phyloP scores from a whole-genome alignment of 2,113 vertebrate genomes.

The Chinchilla lanigera region DNA sequence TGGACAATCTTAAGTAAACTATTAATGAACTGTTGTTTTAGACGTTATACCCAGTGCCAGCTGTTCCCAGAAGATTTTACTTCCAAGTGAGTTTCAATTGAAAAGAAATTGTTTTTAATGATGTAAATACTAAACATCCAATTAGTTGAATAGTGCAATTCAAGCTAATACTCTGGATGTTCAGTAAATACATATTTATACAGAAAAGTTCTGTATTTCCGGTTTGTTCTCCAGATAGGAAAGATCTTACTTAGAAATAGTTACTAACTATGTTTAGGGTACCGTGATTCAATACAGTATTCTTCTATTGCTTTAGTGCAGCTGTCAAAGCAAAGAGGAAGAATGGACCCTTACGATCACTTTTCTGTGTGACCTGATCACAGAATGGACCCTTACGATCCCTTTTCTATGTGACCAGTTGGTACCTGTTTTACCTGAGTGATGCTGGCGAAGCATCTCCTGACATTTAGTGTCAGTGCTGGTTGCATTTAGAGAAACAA shows the following conservation, averaged over 20 bases:
- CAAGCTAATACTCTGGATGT: background rate
- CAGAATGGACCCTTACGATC: background rate
- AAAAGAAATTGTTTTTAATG: background rate
- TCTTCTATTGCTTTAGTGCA: background rate
- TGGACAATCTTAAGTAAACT: background rate
- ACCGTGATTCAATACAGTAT: background rate
- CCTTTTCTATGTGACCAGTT: background rate
- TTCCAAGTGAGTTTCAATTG: background rate
- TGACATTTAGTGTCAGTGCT: background rate
- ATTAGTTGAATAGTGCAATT: background rate
- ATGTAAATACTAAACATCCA: background rate
- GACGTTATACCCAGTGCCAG: background rate
- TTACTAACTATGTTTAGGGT: background rate
- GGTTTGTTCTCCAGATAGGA: background rate
- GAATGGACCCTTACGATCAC: background rate
- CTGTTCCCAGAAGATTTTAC: background rate
- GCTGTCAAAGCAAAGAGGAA: background rate
- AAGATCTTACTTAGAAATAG: constrained; percentile 41
- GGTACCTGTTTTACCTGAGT: background rate
- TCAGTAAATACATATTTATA: background rate
- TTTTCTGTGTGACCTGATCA: background rate
- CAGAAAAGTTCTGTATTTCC: background rate
- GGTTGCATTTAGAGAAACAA: background rate
- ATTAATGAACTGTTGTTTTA: background rate
- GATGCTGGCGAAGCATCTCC: background rate